Percentiles rank a stretch among this genome's conserved stretches.
Evolutionary conservation across 2,888 invertebrate species (phyloP).

Genomic region (Tricholauxania praeusta): DNA sequence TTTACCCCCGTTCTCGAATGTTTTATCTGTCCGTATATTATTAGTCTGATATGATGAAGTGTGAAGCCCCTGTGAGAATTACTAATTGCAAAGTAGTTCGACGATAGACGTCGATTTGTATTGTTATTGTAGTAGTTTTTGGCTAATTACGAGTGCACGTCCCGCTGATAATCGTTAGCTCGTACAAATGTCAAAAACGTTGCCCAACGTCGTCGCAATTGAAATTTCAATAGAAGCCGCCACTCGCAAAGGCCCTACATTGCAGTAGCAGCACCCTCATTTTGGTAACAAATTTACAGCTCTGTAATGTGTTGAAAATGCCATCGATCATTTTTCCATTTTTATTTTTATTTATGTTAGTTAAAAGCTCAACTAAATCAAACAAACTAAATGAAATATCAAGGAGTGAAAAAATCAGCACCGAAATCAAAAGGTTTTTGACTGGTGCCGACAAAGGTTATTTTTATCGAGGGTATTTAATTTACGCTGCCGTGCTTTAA

Average conservation of each 20-base stretch:
- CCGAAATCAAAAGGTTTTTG: conserved; percentile 55
- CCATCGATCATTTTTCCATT: conserved; percentile 57
- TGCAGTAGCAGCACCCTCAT: conserved; percentile 21
- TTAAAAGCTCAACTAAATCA: conserved; percentile 45
- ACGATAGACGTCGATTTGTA: neutral
- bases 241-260: conserved; percentile 49
- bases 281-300: conserved; percentile 54
- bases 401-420: conserved; percentile 52
- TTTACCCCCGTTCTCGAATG: neutral
- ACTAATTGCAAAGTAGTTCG: neutral
- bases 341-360: conserved; percentile 44
- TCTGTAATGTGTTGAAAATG: conserved; percentile 55
- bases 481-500: conserved; percentile 37
- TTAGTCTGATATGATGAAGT: neutral
- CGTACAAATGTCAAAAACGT: conserved; percentile 20
- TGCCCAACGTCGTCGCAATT: conserved; percentile 8
- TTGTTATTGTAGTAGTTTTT: conserved; percentile 20
- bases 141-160: neutral
- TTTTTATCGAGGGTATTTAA: conserved; percentile 38
- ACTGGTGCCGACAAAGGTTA: conserved; percentile 23
- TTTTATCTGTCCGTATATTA: neutral
- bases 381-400: conserved; percentile 48
- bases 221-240: conserved; percentile 52
- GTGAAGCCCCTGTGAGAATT: conserved; percentile 4
- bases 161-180: conserved; percentile 16